Conservation (phyloP, 1,140 invertebrate genomes). For the Pteromalus puparum region DNA sequence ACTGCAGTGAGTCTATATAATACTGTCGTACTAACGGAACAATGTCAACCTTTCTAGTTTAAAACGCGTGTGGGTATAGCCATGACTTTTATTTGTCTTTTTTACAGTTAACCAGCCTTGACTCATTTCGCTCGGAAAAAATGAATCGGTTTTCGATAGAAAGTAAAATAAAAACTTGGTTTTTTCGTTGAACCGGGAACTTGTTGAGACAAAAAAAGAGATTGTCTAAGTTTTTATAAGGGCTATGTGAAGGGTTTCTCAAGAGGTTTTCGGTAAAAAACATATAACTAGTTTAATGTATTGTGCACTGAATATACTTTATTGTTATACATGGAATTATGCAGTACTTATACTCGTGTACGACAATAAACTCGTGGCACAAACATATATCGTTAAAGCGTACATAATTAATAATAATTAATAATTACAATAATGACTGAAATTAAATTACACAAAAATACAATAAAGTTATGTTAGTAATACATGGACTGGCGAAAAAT, state of each 20-base stretch:
- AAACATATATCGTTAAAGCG: constrained; percentile 64
- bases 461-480: constrained; percentile 57
- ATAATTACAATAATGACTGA: constrained; percentile 68
- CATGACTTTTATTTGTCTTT: background rate
- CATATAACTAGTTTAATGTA: background rate
- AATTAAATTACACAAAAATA: constrained; percentile 60
- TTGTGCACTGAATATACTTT: constrained; percentile 54
- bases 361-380: constrained; percentile 56
- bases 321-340: constrained; percentile 56
- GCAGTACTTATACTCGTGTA: constrained; percentile 58
- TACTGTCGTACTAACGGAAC: constrained; percentile 16
- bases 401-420: constrained; percentile 66
- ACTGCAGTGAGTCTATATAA: background rate
- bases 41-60: constrained; percentile 14
- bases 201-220: no score
- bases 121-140: background rate
- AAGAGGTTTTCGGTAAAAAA: no score
- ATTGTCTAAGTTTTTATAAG: no score
- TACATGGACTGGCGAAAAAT: constrained; percentile 58
- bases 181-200: no score
- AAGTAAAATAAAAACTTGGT: no score
- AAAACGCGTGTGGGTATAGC: background rate
- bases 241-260: no score
- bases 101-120: constrained; percentile 13
- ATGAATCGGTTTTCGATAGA: background rate